Evolutionary conservation across 2,888 invertebrate genomes (phyloP).

Genomic region (Philopedon plagiatum): DNA sequence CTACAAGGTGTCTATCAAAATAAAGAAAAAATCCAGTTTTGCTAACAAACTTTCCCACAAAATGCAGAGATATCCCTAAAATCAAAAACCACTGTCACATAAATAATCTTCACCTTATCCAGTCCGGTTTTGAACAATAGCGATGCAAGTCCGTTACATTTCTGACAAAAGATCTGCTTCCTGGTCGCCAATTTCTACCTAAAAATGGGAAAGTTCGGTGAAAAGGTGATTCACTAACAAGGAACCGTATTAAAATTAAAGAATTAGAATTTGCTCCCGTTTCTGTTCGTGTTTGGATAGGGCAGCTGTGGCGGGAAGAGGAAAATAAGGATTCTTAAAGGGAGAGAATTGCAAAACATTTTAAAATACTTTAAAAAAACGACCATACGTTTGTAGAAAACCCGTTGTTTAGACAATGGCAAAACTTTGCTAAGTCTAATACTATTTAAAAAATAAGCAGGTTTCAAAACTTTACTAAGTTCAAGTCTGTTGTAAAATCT

Average conservation of each 20-base stretch:
- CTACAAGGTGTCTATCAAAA: too few species aligned
- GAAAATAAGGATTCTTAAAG: too few species aligned
- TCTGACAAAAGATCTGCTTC: conserved; percentile 29
- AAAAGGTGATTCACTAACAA: conserved; percentile 29
- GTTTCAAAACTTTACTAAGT: too few species aligned
- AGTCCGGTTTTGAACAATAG: conserved; percentile 15
- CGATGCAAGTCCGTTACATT: conserved; percentile 30
- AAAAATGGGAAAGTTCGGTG: conserved; percentile 31
- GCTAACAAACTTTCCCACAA: neutral
- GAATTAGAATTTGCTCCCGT: conserved; percentile 32
- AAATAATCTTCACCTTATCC: neutral
- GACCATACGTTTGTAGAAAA: too few species aligned
- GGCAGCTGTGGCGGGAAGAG: too few species aligned
- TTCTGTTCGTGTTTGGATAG: conserved; percentile 1
- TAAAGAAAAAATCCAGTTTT: too few species aligned
- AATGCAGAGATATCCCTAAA: neutral
- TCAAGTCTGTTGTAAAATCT: too few species aligned
- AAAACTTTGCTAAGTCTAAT: too few species aligned
- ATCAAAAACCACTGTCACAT: conserved; percentile 6
- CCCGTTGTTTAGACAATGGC: too few species aligned
- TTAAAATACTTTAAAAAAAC: too few species aligned
- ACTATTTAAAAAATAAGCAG: too few species aligned
- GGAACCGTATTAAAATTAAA: conserved; percentile 27
- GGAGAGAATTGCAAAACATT: too few species aligned
- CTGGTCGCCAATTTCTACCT: conserved; percentile 47